phyloP scores from a whole-genome alignment of 1,140 invertebrate genomes.

The Drosophila willistoni region DNA sequence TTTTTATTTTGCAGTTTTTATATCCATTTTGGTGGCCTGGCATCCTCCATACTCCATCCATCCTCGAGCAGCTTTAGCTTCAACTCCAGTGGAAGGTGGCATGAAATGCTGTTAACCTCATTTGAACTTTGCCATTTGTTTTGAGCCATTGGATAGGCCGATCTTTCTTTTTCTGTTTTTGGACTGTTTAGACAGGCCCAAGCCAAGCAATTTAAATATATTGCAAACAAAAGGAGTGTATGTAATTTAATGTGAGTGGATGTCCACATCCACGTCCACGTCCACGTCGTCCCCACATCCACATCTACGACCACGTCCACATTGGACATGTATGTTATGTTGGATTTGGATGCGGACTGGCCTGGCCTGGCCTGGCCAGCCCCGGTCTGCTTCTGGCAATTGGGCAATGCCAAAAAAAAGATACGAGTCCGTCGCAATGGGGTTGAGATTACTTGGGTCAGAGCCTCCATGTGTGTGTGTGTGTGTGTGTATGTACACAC shows the following conservation, averaged over 20 bases:
- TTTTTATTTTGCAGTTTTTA: constrained; percentile 56
- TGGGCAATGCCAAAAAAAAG: constrained; percentile 47
- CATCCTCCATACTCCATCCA: constrained; percentile 37
- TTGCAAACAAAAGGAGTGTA: constrained; percentile 75
- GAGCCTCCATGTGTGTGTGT: constrained; percentile 24
- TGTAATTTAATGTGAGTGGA: constrained; percentile 73
- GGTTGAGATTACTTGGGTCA: constrained; percentile 50
- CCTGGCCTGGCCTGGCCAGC: constrained; percentile 18
- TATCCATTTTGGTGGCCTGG: constrained; percentile 70
- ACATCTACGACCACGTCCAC: neutral
- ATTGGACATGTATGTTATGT: constrained; percentile 27
- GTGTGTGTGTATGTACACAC: constrained; percentile 50
- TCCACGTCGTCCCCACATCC: no score
- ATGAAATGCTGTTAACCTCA: constrained; percentile 80
- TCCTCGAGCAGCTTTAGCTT: constrained; percentile 14
- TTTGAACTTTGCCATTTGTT: constrained; percentile 81
- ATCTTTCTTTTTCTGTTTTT: constrained; percentile 63
- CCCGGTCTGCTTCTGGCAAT: constrained; percentile 36
- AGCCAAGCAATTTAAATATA: constrained; percentile 72
- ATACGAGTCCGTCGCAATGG: constrained; percentile 46
- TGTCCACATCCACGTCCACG: constrained; percentile 3
- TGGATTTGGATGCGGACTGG: constrained; percentile 29
- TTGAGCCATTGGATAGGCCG: constrained; percentile 78
- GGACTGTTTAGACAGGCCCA: constrained; percentile 60
- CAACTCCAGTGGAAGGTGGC: constrained; percentile 58